Conservation (phyloP, 2,113 vertebrate species). For the Meriones unguiculatus region DNA sequence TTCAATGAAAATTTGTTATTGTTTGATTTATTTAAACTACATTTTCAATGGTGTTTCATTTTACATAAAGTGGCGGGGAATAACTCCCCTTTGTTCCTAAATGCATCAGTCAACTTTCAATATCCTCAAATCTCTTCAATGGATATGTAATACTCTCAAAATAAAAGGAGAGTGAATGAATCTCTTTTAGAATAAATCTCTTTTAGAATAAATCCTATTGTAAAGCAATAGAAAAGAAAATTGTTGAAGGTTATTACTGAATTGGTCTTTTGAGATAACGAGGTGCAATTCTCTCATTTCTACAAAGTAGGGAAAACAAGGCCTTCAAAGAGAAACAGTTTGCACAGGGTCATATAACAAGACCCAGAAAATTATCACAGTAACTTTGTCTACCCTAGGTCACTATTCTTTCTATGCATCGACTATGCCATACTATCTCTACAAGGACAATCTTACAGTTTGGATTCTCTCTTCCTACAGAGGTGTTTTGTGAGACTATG, state of each 20-base stretch:
- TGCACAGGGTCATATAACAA: background rate
- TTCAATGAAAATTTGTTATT: background rate
- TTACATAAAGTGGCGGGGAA: background rate
- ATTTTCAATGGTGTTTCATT: background rate
- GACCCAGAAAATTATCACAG: background rate
- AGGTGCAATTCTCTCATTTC: background rate
- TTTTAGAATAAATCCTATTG: background rate
- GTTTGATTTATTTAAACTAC: constrained; percentile 10
- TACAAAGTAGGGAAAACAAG: background rate
- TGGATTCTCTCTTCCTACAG: background rate
- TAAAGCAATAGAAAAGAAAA: constrained; percentile 8
- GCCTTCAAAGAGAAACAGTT: background rate
- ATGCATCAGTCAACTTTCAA: background rate
- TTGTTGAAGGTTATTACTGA: background rate
- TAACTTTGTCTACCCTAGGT: too few species aligned
- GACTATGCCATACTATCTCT: background rate
- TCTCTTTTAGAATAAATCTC: background rate
- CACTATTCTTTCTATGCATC: background rate
- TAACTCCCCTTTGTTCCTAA: background rate
- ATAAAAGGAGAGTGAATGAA: background rate
- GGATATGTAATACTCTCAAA: background rate
- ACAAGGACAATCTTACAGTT: background rate
- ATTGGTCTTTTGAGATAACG: background rate
- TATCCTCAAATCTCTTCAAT: background rate
- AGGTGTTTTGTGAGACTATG: background rate